Conservation (phyloP, 2,113 vertebrate species). For the Embiotoca jacksoni region DNA sequence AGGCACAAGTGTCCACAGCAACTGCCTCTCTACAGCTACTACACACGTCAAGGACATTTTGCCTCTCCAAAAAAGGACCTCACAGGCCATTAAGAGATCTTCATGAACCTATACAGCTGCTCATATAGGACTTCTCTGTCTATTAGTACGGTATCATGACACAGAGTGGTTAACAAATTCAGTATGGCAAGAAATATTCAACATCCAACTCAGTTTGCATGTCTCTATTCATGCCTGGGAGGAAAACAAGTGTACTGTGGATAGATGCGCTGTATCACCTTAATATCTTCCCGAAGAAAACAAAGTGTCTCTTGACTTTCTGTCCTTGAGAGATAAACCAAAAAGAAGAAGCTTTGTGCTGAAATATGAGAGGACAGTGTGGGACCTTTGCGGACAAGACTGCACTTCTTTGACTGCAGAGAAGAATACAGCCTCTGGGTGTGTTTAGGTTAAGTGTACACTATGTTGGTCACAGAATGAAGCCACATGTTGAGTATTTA, state of each 20-base stretch:
- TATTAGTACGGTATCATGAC: constrained; percentile 34
- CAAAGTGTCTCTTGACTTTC: constrained; percentile 53
- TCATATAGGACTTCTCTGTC: constrained; percentile 46
- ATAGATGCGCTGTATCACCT: constrained; percentile 18
- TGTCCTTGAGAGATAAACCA: constrained; percentile 66
- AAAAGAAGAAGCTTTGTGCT: constrained; percentile 59
- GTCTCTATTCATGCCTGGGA: not conserved
- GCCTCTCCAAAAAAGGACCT: constrained; percentile 65
- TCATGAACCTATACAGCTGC: constrained; percentile 66
- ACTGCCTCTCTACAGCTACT: constrained; percentile 76
- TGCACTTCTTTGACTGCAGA: constrained; percentile 9
- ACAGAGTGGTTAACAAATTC: constrained; percentile 26
- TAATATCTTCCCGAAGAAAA: constrained; percentile 32
- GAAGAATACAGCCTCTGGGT: constrained; percentile 23
- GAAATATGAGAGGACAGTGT: constrained; percentile 47
- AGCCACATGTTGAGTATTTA: constrained; percentile 11
- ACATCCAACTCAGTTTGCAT: not conserved
- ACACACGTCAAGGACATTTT: constrained; percentile 68
- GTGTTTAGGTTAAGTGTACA: constrained; percentile 31
- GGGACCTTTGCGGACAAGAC: constrained; percentile 31
- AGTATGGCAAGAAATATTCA: constrained; percentile 16
- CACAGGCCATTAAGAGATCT: constrained; percentile 62
- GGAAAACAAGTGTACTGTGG: constrained; percentile 18
- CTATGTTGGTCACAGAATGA: constrained; percentile 33
- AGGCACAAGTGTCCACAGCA: constrained; percentile 80